Evolutionary conservation across 2,888 invertebrate species (phyloP).

Genomic region (Lacanobia wlatinum): DNA sequence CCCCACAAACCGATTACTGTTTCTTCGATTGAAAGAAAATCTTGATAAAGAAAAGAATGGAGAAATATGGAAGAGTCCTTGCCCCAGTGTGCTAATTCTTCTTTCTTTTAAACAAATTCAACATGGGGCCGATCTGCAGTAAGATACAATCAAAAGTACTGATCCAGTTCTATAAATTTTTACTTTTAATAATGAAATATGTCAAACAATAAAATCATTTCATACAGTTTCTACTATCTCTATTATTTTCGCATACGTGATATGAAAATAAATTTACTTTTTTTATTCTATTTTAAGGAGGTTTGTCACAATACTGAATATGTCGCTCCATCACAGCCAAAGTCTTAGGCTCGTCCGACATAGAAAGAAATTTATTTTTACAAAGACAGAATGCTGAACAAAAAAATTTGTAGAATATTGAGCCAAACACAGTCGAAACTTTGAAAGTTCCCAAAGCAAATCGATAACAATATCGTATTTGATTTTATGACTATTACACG

Average conservation of each 20-base stretch:
- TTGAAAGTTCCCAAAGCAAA: conserved; percentile 14
- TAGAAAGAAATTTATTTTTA: conserved; percentile 9
- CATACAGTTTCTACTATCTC: neutral
- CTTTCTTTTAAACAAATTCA: too few species aligned
- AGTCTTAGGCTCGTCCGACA: too few species aligned
- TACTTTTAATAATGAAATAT: conserved; percentile 8
- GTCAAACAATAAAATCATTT: conserved; percentile 14
- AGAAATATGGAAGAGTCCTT: too few species aligned
- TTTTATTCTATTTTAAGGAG: too few species aligned
- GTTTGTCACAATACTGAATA: too few species aligned
- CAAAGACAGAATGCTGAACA: conserved; percentile 6
- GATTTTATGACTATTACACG: conserved; percentile 37
- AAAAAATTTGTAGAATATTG: conserved; percentile 13
- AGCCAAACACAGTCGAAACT: conserved; percentile 3
- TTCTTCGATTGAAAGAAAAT: too few species aligned
- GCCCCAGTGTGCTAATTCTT: too few species aligned
- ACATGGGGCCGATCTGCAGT: too few species aligned
- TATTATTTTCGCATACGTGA: conserved; percentile 28
- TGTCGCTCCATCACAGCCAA: too few species aligned
- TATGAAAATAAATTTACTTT: conserved; percentile 19
- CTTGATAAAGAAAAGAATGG: too few species aligned
- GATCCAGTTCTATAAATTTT: neutral
- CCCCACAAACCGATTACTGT: too few species aligned
- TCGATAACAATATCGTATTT: conserved; percentile 33
- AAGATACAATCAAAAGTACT: neutral